Conservation (phyloP, 2,797 vertebrate genomes). For the Enteromius unitaeniatus region DNA sequence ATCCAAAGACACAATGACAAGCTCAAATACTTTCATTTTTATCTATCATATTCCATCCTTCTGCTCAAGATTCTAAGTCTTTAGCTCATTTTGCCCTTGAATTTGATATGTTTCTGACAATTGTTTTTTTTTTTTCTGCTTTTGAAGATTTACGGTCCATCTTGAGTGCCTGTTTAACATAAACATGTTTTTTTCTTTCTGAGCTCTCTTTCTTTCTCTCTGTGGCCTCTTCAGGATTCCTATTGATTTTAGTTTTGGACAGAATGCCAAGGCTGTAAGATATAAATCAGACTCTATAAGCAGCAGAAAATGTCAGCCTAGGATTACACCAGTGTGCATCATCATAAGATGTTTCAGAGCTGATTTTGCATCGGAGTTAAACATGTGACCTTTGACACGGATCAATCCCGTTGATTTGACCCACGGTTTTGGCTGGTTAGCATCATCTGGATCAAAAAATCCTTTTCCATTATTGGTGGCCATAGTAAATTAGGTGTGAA, state of each 20-base stretch:
- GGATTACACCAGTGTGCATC: constrained; percentile 39
- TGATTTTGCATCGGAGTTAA: constrained; percentile 2
- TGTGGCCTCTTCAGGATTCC: constrained; percentile 28
- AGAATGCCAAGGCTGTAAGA: constrained; percentile 50
- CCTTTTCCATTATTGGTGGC: neutral
- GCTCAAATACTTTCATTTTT: neutral
- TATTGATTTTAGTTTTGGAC: constrained; percentile 42
- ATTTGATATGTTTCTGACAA: neutral
- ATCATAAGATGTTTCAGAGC: neutral
- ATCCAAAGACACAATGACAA: neutral
- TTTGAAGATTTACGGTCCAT: constrained; percentile 17
- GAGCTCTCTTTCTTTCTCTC: constrained; percentile 40
- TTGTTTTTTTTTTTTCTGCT: constrained; percentile 6
- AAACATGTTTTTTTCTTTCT: constrained; percentile 23
- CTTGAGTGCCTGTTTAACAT: constrained; percentile 52
- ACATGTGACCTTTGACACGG: constrained; percentile 24
- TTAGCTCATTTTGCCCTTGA: constrained; percentile 15
- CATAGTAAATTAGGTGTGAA: neutral
- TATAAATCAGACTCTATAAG: constrained; percentile 43
- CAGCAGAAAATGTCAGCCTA: constrained; percentile 47
- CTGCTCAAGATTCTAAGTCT: constrained; percentile 65
- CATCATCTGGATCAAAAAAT: neutral
- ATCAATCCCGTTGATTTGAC: constrained; percentile 5
- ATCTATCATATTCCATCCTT: neutral
- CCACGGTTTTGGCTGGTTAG: neutral